Evolutionary conservation across 1,140 invertebrate species (phyloP).

Genomic region (Zaprionus nigranus): DNA sequence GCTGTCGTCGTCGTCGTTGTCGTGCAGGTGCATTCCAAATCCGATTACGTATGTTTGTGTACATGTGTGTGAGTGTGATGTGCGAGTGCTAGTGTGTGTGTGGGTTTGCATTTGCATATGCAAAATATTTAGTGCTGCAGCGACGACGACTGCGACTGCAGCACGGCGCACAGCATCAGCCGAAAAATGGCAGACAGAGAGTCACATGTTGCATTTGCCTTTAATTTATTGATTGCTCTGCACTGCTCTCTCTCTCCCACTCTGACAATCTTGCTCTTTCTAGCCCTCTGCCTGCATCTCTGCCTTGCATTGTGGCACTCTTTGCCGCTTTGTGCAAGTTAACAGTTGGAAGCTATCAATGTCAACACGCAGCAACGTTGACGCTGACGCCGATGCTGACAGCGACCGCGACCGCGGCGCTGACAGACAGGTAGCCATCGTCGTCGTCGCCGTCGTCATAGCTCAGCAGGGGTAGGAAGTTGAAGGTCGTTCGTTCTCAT

Average conservation of each 20-base stretch:
- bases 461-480: slow-evolving; percentile 74
- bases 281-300: slow-evolving; percentile 17
- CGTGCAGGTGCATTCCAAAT: slow-evolving; percentile 66
- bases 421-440: slow-evolving; percentile 69
- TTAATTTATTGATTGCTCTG: slow-evolving; percentile 72
- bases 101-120: slow-evolving; percentile 70
- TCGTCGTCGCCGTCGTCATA: slow-evolving; percentile 27
- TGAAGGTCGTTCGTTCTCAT: slow-evolving; percentile 80
- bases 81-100: slow-evolving; percentile 26
- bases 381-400: slow-evolving; percentile 22
- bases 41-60: slow-evolving; percentile 17
- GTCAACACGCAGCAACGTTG: slow-evolving; percentile 56
- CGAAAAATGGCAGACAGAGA: slow-evolving; percentile 67
- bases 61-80: slow-evolving; percentile 16
- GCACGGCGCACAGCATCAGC: slow-evolving; percentile 45
- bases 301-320: slow-evolving; percentile 29
- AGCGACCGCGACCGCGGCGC: slow-evolving; percentile 13
- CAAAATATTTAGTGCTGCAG: slow-evolving; percentile 65
- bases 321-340: slow-evolving; percentile 59
- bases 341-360: slow-evolving; percentile 78
- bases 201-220: slow-evolving; percentile 77
- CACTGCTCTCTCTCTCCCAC: slow-evolving; percentile 29
- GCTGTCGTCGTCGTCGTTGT: slow-evolving; percentile 41
- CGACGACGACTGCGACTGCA: slow-evolving; percentile 8
- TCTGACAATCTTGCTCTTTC: not conserved